Evolutionary conservation across 2,797 vertebrate species (phyloP).

Genomic region (Neosilurus hyrtlii): DNA sequence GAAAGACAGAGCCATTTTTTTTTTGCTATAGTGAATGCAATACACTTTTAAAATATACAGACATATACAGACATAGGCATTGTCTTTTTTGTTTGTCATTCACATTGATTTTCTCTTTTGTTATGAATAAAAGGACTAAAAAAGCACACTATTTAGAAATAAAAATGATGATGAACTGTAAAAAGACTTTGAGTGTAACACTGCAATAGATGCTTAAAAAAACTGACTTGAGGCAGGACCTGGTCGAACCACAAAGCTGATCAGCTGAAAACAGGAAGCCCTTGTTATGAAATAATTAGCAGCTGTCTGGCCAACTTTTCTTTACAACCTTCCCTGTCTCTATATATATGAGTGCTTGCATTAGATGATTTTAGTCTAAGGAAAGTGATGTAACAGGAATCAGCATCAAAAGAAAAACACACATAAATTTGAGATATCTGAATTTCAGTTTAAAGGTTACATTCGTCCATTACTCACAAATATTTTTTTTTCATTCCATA

Average conservation of each 20-base stretch:
- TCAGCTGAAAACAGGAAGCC: background rate
- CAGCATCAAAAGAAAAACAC: background rate
- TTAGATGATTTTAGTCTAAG: background rate
- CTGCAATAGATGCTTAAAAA: background rate
- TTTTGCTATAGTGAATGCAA: too few relatives aligned
- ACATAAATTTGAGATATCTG: background rate
- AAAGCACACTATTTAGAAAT: background rate
- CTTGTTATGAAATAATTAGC: background rate
- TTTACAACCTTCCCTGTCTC: background rate
- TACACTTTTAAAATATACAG: too few relatives aligned
- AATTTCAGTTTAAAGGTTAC: background rate
- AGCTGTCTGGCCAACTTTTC: background rate
- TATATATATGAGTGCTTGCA: background rate
- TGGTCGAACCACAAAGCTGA: background rate
- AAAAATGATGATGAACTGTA: background rate
- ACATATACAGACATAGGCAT: too few relatives aligned
- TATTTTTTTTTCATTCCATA: constrained; percentile 17
- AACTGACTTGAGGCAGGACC: background rate
- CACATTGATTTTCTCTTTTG: too few relatives aligned
- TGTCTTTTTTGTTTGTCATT: too few relatives aligned
- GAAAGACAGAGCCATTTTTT: too few relatives aligned
- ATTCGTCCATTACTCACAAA: background rate
- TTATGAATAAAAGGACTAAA: background rate
- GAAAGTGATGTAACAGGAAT: background rate
- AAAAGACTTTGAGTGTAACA: background rate